These are phyloP conservation scores for Forbesichthys papilliferus DNA, from an alignment of 2,113 vertebrate species.

Conservation along the genomic window DNA sequence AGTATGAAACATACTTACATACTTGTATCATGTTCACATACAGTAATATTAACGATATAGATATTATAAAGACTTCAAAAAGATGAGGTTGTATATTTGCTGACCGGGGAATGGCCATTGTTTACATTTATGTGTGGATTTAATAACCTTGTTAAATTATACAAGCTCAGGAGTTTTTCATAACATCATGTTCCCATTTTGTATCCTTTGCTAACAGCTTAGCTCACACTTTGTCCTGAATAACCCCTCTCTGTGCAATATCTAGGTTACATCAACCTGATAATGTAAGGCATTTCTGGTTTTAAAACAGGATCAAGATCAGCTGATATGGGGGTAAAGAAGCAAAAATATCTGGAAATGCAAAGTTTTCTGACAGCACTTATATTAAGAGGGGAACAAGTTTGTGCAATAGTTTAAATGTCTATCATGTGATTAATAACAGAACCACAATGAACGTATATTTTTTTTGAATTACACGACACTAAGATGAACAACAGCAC, in stretches of 20 bases:
- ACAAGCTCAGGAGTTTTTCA: constrained; percentile 28
- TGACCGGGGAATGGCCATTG: constrained; percentile 30
- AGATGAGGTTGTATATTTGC: constrained; percentile 7
- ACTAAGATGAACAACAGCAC: constrained; percentile 15
- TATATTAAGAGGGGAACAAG: neutral
- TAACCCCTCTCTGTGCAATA: constrained; percentile 51
- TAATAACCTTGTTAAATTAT: constrained; percentile 60
- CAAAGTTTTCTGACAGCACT: constrained; percentile 16
- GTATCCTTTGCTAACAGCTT: constrained; percentile 52
- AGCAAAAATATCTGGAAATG: constrained; percentile 53
- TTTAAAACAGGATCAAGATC: constrained; percentile 31
- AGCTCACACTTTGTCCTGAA: constrained; percentile 66
- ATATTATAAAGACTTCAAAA: constrained; percentile 2
- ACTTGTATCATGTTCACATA: neutral
- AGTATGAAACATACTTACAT: neutral
- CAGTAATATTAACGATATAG: constrained; percentile 26
- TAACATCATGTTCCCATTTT: constrained; percentile 42
- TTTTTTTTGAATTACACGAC: neutral
- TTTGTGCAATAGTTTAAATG: constrained; percentile 2
- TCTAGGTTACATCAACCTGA: constrained; percentile 47
- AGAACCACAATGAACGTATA: neutral
- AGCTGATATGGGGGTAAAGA: constrained; percentile 20
- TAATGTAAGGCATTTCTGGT: constrained; percentile 18
- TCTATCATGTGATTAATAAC: constrained; percentile 13
- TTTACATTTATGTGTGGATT: constrained; percentile 49